Conservation (phyloP, 2,888 invertebrate species). For the Caenorhabditis auriculariae region DNA sequence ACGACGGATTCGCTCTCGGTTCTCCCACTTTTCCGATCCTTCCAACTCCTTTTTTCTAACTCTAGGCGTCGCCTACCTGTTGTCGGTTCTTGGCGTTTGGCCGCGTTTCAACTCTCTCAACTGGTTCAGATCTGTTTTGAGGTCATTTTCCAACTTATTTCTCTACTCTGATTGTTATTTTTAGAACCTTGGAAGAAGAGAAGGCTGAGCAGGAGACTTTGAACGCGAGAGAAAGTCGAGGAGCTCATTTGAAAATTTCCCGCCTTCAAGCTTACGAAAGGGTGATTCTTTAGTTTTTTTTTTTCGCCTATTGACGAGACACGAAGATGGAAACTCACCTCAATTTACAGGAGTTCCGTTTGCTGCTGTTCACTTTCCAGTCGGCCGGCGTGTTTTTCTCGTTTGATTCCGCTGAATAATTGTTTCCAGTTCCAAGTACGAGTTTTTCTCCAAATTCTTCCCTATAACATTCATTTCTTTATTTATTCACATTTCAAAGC, state of each 20-base stretch:
- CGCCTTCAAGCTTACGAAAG: constrained; percentile 10
- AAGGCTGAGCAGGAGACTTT: constrained; percentile 3
- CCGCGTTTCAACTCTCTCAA: constrained; percentile 85
- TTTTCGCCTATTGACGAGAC: not conserved
- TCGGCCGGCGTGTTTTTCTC: constrained; percentile 94
- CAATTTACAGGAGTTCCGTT: constrained; percentile 78
- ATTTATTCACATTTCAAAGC: no score
- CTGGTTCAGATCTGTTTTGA: constrained; percentile 81
- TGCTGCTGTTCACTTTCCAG: constrained; percentile 85
- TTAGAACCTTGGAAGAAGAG: constrained; percentile 8
- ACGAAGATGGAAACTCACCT: constrained; percentile 1
- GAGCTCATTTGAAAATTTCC: constrained; percentile 14
- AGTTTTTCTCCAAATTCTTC: no score
- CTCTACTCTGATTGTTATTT: not conserved
- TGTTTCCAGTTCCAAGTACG: no score
- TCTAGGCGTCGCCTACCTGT: constrained; percentile 80
- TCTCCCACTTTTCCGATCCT: no score
- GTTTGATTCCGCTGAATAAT: constrained; percentile 49
- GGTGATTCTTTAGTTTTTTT: constrained; percentile 1
- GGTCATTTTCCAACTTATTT: constrained; percentile 3
- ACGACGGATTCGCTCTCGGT: constrained; percentile 97
- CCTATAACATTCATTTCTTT: no score
- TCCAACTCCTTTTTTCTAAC: no score
- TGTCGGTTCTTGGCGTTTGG: constrained; percentile 84
- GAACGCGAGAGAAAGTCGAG: constrained; percentile 9